Evolutionary conservation across 2,888 invertebrate genomes (phyloP).

Genomic region (Fabriciana adippe): DNA sequence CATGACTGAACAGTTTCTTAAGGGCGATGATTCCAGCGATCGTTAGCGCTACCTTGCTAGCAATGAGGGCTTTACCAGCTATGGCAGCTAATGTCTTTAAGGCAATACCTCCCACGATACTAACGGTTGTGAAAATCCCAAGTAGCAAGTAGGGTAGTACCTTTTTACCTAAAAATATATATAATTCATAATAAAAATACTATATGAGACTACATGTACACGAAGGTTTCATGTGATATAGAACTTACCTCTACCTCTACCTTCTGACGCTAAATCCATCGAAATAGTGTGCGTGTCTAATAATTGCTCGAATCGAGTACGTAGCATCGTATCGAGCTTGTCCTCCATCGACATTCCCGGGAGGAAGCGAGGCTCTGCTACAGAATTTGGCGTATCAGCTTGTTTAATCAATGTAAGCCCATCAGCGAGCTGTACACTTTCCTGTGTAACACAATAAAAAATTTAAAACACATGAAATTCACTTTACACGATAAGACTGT

Average conservation of each 20-base stretch:
- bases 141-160: constrained; percentile 82
- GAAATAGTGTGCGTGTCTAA: constrained; percentile 85
- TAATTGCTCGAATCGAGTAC: constrained; percentile 81
- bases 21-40: constrained; percentile 87
- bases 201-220: too few relatives aligned
- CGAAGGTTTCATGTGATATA: neutral
- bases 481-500: constrained; percentile 46
- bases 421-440: constrained; percentile 83
- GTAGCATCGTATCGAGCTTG: constrained; percentile 78
- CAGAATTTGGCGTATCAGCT: constrained; percentile 76
- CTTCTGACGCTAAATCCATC: constrained; percentile 82
- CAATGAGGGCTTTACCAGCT: constrained; percentile 87
- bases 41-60: constrained; percentile 87
- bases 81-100: constrained; percentile 87
- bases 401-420: constrained; percentile 83
- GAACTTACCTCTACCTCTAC: constrained; percentile 74
- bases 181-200: neutral
- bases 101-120: constrained; percentile 86
- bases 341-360: constrained; percentile 81
- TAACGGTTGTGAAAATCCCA: constrained; percentile 84
- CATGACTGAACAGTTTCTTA: constrained; percentile 87
- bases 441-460: constrained; percentile 70
- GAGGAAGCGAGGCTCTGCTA: constrained; percentile 82
- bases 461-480: constrained; percentile 51
- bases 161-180: constrained; percentile 71